phyloP scores from a whole-genome alignment of 2,888 invertebrate genomes.

The Arge pagana region DNA sequence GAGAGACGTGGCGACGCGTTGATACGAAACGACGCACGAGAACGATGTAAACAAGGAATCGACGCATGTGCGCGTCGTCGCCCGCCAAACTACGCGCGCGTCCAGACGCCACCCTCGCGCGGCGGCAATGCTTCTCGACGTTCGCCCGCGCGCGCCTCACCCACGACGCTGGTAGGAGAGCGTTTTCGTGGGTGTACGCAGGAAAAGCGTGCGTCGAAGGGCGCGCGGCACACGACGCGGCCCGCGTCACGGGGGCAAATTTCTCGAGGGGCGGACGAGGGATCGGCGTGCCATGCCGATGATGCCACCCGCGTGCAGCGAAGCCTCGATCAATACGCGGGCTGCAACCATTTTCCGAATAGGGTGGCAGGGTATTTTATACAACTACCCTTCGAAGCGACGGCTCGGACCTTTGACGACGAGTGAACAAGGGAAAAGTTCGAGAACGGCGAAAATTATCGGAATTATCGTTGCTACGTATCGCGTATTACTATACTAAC shows the following conservation, averaged over 20 bases:
- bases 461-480: no score
- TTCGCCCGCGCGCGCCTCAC: background rate
- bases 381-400: no score
- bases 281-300: conserved; percentile 46
- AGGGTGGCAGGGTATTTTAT: no score
- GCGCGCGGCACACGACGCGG: conserved; percentile 16
- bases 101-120: background rate
- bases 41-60: conserved; percentile 19
- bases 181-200: conserved; percentile 35
- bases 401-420: no score
- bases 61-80: conserved; percentile 20
- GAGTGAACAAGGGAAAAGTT: no score
- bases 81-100: conserved; percentile 12
- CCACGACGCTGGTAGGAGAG: no score
- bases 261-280: no score
- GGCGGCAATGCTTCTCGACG: background rate
- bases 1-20: conserved; percentile 18
- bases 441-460: no score
- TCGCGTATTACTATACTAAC: no score
- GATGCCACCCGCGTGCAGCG: conserved; percentile 39
- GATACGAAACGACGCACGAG: no score
- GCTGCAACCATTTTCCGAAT: no score
- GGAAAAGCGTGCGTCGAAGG: no score
- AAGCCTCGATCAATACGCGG: conserved; percentile 47
- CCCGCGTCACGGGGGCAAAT: conserved; percentile 22